A percentile compares a stretch with the other conserved stretches of the same genome.
Conservation (phyloP, 2,888 invertebrate species). For the Ethmia dodecea region DNA sequence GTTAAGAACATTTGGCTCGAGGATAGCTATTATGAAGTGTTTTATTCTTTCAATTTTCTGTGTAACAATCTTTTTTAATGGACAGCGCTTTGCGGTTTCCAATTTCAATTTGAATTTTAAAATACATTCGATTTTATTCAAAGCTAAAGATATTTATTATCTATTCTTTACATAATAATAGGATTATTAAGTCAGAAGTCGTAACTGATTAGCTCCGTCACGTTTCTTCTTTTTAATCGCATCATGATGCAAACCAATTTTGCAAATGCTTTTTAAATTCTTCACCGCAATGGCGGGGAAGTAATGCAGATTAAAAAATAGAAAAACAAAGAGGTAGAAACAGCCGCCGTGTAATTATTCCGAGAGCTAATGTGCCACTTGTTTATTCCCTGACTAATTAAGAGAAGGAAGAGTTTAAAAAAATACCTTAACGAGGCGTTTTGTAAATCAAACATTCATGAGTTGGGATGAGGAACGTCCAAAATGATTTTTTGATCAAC, state of each 20-base stretch:
- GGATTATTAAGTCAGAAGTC: no score
- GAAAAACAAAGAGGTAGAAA: conserved; percentile 36
- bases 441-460: conserved; percentile 68
- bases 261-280: conserved; percentile 68
- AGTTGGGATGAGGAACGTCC: conserved; percentile 42
- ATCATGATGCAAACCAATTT: conserved; percentile 58
- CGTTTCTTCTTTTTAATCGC: conserved; percentile 33
- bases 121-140: no score
- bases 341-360: conserved; percentile 67
- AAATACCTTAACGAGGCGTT: conserved; percentile 54
- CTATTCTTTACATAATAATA: no score
- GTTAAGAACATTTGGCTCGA: conserved; percentile 55
- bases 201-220: no score
- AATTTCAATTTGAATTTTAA: no score
- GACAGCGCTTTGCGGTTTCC: neutral
- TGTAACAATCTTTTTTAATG: conserved; percentile 41
- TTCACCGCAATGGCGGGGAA: conserved; percentile 56
- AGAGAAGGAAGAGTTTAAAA: conserved; percentile 65
- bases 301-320: conserved; percentile 40
- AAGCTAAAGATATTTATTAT: no score
- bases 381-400: conserved; percentile 75
- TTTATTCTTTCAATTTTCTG: conserved; percentile 61
- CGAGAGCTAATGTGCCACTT: conserved; percentile 72
- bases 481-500: conserved; percentile 35
- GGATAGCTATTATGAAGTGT: conserved; percentile 52